Evolutionary conservation across 2,113 vertebrate genomes (phyloP).

Genomic region (Phaethon lepturus): DNA sequence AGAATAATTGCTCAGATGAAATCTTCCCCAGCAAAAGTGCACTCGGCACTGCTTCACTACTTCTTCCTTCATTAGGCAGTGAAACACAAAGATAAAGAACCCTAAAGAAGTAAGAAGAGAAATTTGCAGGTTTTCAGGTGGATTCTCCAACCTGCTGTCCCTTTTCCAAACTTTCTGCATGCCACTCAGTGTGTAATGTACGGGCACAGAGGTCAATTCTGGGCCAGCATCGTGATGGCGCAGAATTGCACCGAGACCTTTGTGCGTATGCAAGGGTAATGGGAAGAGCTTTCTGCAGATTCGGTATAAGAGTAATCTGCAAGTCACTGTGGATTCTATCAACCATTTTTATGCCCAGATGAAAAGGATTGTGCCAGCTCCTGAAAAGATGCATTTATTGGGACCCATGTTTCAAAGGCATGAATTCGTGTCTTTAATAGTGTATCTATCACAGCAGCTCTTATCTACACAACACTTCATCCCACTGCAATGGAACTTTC

Average conservation of each 20-base stretch:
- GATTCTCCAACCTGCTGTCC: background rate
- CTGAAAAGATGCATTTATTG: background rate
- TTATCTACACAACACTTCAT: background rate
- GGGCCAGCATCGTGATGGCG: background rate
- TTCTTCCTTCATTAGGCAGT: slow-evolving; percentile 90
- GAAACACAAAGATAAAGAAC: slow-evolving; percentile 89
- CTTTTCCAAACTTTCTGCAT: background rate
- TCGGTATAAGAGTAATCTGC: background rate
- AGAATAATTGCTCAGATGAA: slow-evolving; percentile 76
- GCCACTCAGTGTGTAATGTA: background rate
- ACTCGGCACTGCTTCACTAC: slow-evolving; percentile 84
- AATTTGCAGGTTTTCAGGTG: background rate
- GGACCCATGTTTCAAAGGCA: background rate
- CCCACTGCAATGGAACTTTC: background rate
- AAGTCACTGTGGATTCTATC: background rate
- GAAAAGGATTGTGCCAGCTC: background rate
- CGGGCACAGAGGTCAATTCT: background rate
- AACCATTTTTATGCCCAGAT: background rate
- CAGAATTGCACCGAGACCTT: background rate
- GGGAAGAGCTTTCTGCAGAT: background rate
- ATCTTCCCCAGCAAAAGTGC: slow-evolving; percentile 80
- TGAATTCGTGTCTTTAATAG: background rate
- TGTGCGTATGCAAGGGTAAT: background rate
- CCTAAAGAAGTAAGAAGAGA: slow-evolving; percentile 70
- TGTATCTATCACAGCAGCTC: background rate